Conservation (phyloP, 2,113 vertebrate species). For the Synodontis membranacea region DNA sequence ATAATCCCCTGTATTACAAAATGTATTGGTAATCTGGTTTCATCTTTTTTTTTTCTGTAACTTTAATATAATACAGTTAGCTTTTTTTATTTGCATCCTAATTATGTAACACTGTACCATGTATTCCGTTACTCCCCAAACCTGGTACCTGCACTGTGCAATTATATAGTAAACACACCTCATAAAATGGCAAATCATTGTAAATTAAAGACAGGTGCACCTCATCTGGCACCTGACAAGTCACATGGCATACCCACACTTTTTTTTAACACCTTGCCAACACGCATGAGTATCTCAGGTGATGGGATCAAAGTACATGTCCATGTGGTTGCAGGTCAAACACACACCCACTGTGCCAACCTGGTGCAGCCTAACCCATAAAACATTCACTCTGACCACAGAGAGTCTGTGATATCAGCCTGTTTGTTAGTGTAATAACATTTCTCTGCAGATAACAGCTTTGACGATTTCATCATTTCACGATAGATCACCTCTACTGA, state of each 20-base stretch:
- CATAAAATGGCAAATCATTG: neutral
- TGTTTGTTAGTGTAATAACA: neutral
- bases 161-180: neutral
- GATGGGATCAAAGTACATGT: constrained; percentile 62
- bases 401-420: constrained; percentile 45
- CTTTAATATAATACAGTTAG: too few species aligned
- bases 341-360: constrained; percentile 40
- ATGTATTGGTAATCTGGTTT: too few species aligned
- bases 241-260: neutral
- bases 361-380: constrained; percentile 45
- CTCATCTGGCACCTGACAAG: neutral
- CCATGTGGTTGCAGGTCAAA: constrained; percentile 53
- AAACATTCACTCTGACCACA: constrained; percentile 28
- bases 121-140: too few species aligned
- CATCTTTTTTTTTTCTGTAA: too few species aligned
- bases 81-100: too few species aligned
- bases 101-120: too few species aligned
- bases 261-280: constrained; percentile 8
- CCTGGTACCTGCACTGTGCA: neutral
- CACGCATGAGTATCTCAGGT: constrained; percentile 33
- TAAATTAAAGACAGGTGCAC: neutral
- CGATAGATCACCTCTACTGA: neutral
- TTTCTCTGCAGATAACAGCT: constrained; percentile 5
- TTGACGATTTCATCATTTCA: neutral
- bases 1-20: too few species aligned